Conservation (phyloP, 2,888 invertebrate genomes). For the Andrena hattorfiana region DNA sequence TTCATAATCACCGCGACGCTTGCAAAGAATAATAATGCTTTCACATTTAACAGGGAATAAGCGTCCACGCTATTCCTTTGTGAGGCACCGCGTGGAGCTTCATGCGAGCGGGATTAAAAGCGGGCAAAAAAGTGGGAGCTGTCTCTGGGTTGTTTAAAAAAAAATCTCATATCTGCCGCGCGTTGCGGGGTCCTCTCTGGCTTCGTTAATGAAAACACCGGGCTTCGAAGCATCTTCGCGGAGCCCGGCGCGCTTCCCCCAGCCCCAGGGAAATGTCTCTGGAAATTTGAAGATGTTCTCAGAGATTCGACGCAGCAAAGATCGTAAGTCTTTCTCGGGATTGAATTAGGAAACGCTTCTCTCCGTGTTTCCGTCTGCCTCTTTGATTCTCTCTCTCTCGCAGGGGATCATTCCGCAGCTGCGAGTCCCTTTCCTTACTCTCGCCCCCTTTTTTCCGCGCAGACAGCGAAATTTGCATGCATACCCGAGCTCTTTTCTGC, state of each 20-base stretch:
- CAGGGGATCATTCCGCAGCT: neutral
- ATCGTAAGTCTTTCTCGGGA: conserved; percentile 27
- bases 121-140: neutral
- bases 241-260: neutral
- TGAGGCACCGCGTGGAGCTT: too few species aligned
- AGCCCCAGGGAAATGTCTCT: neutral
- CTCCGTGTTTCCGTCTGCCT: conserved; percentile 3
- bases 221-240: neutral
- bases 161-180: conserved; percentile 5
- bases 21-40: conserved; percentile 4
- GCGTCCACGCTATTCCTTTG: neutral
- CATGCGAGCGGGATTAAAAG: conserved; percentile 15
- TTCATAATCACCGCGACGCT: neutral
- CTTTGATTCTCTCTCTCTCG: conserved; percentile 8
- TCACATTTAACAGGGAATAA: neutral
- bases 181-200: neutral
- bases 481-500: conserved; percentile 23
- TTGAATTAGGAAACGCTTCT: conserved; percentile 29
- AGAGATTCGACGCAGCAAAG: conserved; percentile 3
- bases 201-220: neutral
- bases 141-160: conserved; percentile 9
- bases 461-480: conserved; percentile 47
- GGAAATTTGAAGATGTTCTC: neutral
- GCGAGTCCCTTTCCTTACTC: conserved; percentile 8
- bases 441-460: neutral